Evolutionary conservation across 2,113 vertebrate species (phyloP).

Genomic region (Pipa parva): DNA sequence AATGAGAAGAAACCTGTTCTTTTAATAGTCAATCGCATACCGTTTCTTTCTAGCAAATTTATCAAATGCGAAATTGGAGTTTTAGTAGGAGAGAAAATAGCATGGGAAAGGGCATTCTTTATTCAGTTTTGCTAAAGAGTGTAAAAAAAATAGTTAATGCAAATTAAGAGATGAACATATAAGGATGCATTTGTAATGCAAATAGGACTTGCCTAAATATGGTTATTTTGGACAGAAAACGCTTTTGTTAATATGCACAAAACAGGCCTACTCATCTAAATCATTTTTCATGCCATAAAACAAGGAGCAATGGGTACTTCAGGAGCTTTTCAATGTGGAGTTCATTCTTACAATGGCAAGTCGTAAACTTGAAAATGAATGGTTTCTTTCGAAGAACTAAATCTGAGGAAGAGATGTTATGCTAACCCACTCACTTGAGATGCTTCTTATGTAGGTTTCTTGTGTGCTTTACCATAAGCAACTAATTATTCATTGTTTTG

Average conservation of each 20-base stretch:
- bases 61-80: background rate
- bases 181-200: conserved; percentile 49
- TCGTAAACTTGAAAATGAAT: background rate
- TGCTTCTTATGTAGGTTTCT: conserved; percentile 47
- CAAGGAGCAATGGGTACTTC: conserved; percentile 9
- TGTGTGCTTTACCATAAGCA: conserved; percentile 36
- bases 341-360: conserved; percentile 5
- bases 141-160: conserved; percentile 24
- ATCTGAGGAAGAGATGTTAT: conserved; percentile 12
- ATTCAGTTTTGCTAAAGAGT: conserved; percentile 40
- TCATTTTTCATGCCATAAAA: conserved; percentile 9
- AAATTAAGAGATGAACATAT: conserved; percentile 44
- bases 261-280: background rate
- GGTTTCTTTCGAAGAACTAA: conserved; percentile 3
- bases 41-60: background rate
- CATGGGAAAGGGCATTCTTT: conserved; percentile 30
- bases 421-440: conserved; percentile 26
- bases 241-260: conserved; percentile 32
- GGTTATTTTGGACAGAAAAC: conserved; percentile 36
- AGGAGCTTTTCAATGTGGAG: conserved; percentile 29
- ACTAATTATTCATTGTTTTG: conserved; percentile 26
- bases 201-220: conserved; percentile 41
- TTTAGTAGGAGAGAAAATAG: background rate
- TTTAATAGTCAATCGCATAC: conserved; percentile 1
- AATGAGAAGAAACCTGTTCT: conserved; percentile 12